Base-by-base conservation (phyloP, 1,140 invertebrate species). In the Heliconius eleuchia region DNA sequence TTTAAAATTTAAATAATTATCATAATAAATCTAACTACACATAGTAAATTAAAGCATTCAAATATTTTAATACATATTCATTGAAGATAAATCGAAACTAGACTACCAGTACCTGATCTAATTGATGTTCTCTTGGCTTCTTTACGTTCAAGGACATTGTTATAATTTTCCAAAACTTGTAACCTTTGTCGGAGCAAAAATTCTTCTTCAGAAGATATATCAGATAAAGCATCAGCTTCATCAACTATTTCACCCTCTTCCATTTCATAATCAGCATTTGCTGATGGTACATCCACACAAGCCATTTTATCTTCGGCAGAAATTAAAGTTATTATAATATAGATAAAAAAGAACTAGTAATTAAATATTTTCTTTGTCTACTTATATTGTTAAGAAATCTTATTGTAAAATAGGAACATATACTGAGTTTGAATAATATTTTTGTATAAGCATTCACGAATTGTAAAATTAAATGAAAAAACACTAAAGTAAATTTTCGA, bases 231-330 rank as follows among this genome's bases (percentile, higher is more conserved):
- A 78, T 93, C 91, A 18, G 89, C 78, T 42, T 92, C 92, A 72
- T 93, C 92, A 11, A 93, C 86, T 80, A 94, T 94, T 84, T 94
- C 92, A 8, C 92, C 92, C 85, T 94, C 92, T 81, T 94, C 92
- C 87, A 90, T 92, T 80, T 94, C 92, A 3, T 89, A 92, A 71
- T 93, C 92, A 74, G 70, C 86, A 77, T 91, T 88, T 6, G 66
- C 71, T 74, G 84, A 76, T 39, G 82, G 77, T 77, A 91, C 82
- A 77, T 86, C 86, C 71, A 88, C 77, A 72, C 88, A 89, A 78
- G 88, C 86, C 90, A 93, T 93, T 39, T 73, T 80, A 71, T 66
- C 60, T 66, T 66, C 11, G n/a, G 27, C 8, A 66, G n/a, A 66
- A 66, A 66, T 66, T 66, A 66, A 66, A 66, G 4, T 66, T 66